A percentile compares a stretch with the other conserved stretches of the same genome.
These are phyloP conservation scores for Ganaspis brasiliensis DNA, from an alignment of 2,888 invertebrate genomes.

Conservation along the genomic window DNA sequence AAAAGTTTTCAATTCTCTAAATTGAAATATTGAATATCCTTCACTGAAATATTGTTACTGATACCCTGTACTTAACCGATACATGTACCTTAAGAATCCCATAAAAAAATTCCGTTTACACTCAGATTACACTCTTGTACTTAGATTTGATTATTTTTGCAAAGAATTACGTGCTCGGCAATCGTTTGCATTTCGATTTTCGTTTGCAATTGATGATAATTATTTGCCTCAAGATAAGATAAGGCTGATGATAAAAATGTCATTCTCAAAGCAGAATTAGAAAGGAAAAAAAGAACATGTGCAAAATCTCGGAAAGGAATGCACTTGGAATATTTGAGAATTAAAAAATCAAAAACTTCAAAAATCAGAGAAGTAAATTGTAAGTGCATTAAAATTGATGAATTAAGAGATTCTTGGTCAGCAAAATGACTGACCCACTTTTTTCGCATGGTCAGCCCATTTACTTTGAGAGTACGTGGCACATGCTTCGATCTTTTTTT, in stretches of 20 bases:
- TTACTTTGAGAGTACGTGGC: conserved; percentile 22
- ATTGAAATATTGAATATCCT: no score
- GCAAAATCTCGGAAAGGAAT: no score
- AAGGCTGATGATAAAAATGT: background rate
- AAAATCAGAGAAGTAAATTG: background rate
- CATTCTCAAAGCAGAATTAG: no score
- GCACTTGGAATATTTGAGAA: no score
- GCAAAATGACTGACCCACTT: conserved; percentile 39
- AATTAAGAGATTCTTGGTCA: conserved; percentile 25
- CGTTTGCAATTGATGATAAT: background rate
- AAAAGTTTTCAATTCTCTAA: no score
- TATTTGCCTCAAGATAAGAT: conserved; percentile 1
- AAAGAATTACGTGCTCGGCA: background rate
- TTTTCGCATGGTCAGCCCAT: conserved; percentile 32
- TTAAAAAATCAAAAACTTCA: no score
- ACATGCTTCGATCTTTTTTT: conserved; percentile 15
- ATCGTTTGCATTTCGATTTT: conserved; percentile 25
- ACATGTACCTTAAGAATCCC: no score
- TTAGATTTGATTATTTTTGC: conserved; percentile 18
- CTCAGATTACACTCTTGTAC: background rate
- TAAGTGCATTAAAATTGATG: conserved; percentile 3
- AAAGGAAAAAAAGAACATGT: no score
- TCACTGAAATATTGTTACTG: no score
- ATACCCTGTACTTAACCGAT: no score
- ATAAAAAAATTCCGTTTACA: no score